A percentile compares a stretch with the other conserved stretches of the same genome.
Evolutionary conservation across 2,888 invertebrate genomes (phyloP).

Genomic region (Anoplius nigerrimus): DNA sequence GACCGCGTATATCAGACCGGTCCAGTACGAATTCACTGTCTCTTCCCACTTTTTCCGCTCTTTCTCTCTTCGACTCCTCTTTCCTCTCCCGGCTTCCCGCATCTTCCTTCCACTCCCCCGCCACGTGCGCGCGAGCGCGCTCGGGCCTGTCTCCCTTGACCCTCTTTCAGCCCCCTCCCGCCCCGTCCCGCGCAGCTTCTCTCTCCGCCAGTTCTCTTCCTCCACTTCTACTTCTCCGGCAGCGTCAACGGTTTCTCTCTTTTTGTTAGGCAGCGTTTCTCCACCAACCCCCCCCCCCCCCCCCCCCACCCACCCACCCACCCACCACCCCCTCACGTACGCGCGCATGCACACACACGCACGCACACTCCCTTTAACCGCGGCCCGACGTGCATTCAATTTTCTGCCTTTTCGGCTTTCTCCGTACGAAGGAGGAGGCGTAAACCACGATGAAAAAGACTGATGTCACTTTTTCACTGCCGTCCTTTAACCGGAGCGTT

Average conservation of each 20-base stretch:
- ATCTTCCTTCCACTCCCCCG: constrained; percentile 4
- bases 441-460: constrained; percentile 25
- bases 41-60: not conserved
- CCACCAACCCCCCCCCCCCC: no score
- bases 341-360: no score
- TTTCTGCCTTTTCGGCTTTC: constrained; percentile 14
- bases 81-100: no score
- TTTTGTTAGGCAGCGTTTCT: not conserved
- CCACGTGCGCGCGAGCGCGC: constrained; percentile 5
- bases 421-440: constrained; percentile 8
- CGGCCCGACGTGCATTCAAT: constrained; percentile 19
- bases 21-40: not conserved
- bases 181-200: no score
- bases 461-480: constrained; percentile 1
- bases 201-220: no score
- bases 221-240: not conserved
- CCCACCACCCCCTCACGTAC: not conserved
- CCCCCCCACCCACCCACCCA: not conserved
- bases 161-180: no score
- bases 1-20: constrained; percentile 28
- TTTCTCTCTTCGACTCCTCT: not conserved
- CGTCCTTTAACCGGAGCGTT: constrained; percentile 20
- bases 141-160: not conserved
- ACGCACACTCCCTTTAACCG: not conserved
- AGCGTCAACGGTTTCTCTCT: not conserved